phyloP scores from a whole-genome alignment of 2,113 vertebrate species.

The Zootoca vivipara region DNA sequence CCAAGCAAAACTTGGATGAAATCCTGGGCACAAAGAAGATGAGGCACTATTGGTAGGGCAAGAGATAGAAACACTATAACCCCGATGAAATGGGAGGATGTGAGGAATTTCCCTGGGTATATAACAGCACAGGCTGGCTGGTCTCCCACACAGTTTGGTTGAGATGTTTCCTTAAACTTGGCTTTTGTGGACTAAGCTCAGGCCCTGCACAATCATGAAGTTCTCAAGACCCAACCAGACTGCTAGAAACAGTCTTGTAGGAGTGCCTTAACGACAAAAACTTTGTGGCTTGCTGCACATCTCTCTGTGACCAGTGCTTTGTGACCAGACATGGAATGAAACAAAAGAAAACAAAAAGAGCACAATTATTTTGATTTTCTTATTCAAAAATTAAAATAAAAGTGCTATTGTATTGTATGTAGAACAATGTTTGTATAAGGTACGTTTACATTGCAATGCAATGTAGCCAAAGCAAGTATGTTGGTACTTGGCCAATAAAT shows the following conservation, averaged over 20 bases:
- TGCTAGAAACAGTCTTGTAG: not conserved
- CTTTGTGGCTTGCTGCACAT: not conserved
- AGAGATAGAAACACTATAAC: not conserved
- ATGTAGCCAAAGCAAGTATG: too few relatives aligned
- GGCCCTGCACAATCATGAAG: not conserved
- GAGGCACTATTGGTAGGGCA: not conserved
- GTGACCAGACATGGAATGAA: too few relatives aligned
- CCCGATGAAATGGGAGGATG: not conserved
- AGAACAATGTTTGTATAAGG: too few relatives aligned
- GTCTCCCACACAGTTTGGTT: not conserved
- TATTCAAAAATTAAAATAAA: too few relatives aligned
- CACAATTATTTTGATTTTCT: not conserved
- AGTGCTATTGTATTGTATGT: too few relatives aligned
- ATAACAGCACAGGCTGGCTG: not conserved
- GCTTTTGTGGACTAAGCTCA: not conserved
- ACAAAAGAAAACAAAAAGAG: not conserved
- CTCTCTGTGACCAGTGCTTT: not conserved
- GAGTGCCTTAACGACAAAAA: not conserved
- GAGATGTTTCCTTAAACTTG: not conserved
- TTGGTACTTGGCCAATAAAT: too few relatives aligned
- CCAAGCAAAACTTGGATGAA: not conserved
- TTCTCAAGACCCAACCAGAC: not conserved
- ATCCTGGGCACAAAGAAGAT: not conserved
- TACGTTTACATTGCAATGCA: too few relatives aligned
- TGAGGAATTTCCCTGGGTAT: not conserved